Evolutionary conservation across 2,888 invertebrate genomes (phyloP).

Genomic region (Cephalotes varians): DNA sequence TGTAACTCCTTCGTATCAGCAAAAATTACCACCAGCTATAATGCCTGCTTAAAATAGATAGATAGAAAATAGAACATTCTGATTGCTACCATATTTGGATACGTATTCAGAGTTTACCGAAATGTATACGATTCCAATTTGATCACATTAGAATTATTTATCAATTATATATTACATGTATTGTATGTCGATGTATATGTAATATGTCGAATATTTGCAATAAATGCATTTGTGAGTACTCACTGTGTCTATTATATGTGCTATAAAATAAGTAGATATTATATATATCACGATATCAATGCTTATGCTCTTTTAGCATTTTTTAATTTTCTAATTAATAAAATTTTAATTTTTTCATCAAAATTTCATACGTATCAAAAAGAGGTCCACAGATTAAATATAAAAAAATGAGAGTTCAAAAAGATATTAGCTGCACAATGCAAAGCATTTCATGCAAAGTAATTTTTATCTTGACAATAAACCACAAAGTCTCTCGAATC

Average conservation of each 20-base stretch:
- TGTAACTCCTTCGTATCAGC: background rate
- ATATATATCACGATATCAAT: background rate
- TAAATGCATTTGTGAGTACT: slow-evolving; percentile 62
- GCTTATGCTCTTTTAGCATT: too few relatives aligned
- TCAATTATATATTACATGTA: slow-evolving; percentile 49
- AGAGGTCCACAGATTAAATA: background rate
- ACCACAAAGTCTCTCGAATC: background rate
- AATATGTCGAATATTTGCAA: slow-evolving; percentile 64
- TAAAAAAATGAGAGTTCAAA: background rate
- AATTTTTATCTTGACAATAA: background rate
- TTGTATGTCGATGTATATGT: background rate
- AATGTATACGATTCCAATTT: slow-evolving; percentile 57
- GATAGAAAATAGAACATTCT: slow-evolving; percentile 35
- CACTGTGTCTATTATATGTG: slow-evolving; percentile 37
- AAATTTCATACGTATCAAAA: background rate
- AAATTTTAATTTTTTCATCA: background rate
- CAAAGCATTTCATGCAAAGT: background rate
- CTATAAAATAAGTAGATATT: background rate
- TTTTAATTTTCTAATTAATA: background rate
- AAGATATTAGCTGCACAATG: background rate
- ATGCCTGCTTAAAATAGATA: slow-evolving; percentile 17
- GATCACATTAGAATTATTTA: slow-evolving; percentile 47
- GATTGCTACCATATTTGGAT: slow-evolving; percentile 21
- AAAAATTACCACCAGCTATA: background rate
- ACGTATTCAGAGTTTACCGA: slow-evolving; percentile 42